Base-by-base conservation (phyloP, 2,113 vertebrate genomes). In the Atrichornis clamosus region DNA sequence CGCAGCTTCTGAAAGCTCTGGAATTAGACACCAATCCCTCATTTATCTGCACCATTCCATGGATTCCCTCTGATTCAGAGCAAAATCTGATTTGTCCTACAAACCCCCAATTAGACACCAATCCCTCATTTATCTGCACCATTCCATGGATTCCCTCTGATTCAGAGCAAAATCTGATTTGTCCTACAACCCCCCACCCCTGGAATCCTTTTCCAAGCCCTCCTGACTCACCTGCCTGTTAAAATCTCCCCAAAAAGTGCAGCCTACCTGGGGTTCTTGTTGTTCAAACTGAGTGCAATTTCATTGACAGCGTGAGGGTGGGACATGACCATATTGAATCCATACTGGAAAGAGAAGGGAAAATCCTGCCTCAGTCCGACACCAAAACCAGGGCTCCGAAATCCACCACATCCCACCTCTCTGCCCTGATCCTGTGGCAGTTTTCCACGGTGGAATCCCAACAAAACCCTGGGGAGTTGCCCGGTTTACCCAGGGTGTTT, bases 261-360 rank as follows among this genome's bases (percentile, higher is more conserved):
- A 20, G 19, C 97, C 98, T 96, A 99, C 99, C 99, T 99, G 93
- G 99, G 99, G 84, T 99, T 99, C 96, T 99, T 99, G 98, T 99
- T 99, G 98, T 99, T 99, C 63, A 99, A 95, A 47, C 99, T 99
- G 19, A 99, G 98, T 50, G 99, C 99, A 58, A 99, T 99, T 96
- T 99, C 99, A 5, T 99, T 99, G 47, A 99, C 99, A 8, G 99
- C 99, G 20, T 99, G 99, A 1, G 99, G 99, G 33, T 99, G 99
- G 4, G 99, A 99, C 99, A 99, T 99, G 50, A 99, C 99, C 99
- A 99, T 99, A 95, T 99, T 99, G 98, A 99, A 99, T 26, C 99
- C 99, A 2, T 99, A 99, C 99, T 99, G 94, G 53, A 94, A 84
- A 50, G 11, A 68, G 90, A 85, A 65, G 37, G 37, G 78, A 68